Base-by-base conservation (phyloP, 2,888 invertebrate species). In the Pachliopta kotzebuea region DNA sequence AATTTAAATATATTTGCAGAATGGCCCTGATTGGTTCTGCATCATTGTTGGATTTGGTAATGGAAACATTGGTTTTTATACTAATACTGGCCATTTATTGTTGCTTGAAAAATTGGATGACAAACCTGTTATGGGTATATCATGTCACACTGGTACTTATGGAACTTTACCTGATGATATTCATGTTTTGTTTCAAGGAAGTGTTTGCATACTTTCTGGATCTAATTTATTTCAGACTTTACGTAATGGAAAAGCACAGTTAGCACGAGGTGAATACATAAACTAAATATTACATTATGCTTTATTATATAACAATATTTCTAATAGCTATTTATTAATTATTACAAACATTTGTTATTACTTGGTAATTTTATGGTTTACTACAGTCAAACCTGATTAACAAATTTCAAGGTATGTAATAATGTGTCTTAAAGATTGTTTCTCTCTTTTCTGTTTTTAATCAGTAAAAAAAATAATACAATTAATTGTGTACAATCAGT, bases 21-120 rank as follows among this genome's bases (percentile, higher is more conserved):
- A 95, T 78, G 95, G 94, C 8, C 95, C 97, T 29, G 98, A 99
- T 81, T 99, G 98, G 98, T 98, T 97, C 18, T 98, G 98, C 80
- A 93, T 98, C 67, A 94, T 96, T 67, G 93, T 98, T 65, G 99
- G 98, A 18, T 96, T 96, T 76, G 94, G 94, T 73, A 95, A 96
- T 71, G 99, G 99, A 21, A 94, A 93, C 87, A 93, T 98, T 17
- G 93, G 96, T 68, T 97, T 98, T 86, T 98, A 97, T 79, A 97
- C 97, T 1, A 98, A 98, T 82, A 95, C 94, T 69, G 98, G 98
- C 20, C 94, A 95, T 64, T 89, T 97, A 68, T 86, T 99, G 56
- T 90, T 97, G 53, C 94, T 95, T 56, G 98, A 98, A 80, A 95
- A 96, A 78, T 93, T 98, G 67, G 97, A 98, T 78, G 95, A 95